Percentiles rank a stretch among this genome's conserved stretches.
These are phyloP conservation scores for Callaeas wilsoni DNA, from an alignment of 2,113 vertebrate genomes.

Conservation along the genomic window DNA sequence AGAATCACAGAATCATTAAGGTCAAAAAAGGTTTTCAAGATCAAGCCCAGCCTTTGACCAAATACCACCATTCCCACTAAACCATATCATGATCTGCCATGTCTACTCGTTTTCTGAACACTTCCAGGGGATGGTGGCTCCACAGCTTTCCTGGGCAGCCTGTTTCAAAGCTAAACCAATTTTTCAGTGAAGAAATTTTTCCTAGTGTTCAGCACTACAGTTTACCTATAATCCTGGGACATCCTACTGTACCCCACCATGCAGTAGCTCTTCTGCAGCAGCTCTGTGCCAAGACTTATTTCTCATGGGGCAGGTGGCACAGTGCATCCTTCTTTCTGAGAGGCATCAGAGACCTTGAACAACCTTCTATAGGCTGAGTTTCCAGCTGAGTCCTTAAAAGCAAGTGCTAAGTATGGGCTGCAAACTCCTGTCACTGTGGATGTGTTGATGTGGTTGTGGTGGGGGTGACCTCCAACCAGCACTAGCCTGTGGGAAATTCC, in stretches of 20 bases:
- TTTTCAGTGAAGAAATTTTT: not conserved
- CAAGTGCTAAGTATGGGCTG: not conserved
- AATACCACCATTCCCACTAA: not conserved
- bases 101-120: not conserved
- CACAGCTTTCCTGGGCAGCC: not conserved
- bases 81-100: not conserved
- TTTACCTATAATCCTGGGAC: not conserved
- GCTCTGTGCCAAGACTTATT: not conserved
- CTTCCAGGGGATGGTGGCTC: not conserved
- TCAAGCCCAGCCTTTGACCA: not conserved
- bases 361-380: not conserved
- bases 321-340: accelerated
- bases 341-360: not conserved
- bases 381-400: not conserved
- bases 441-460: not conserved
- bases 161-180: not conserved
- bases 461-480: not conserved
- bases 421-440: not conserved
- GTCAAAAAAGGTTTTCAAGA: not conserved
- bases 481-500: not conserved
- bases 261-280: not conserved
- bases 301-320: not conserved
- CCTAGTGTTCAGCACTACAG: not conserved
- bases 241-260: not conserved
- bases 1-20: not conserved